Evolutionary conservation across 2,113 vertebrate species (phyloP).

Genomic region (Narcine bancroftii): DNA sequence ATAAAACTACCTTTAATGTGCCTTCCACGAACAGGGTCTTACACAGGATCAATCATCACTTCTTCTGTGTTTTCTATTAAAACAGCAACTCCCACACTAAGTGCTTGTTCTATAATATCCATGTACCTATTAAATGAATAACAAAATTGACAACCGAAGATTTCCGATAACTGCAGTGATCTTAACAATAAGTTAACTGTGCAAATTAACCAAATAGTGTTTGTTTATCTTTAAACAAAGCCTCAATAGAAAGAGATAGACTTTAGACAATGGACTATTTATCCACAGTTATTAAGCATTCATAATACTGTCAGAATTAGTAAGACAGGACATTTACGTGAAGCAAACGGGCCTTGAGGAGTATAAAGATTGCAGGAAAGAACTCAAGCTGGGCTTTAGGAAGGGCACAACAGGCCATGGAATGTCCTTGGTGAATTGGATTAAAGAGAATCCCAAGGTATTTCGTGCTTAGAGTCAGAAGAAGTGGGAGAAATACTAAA

Average conservation of each 20-base stretch:
- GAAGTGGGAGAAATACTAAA: too few species aligned
- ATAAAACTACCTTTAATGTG: slow-evolving; percentile 54
- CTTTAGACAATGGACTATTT: not conserved
- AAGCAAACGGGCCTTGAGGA: too few species aligned
- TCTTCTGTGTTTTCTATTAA: slow-evolving; percentile 66
- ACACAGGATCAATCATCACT: slow-evolving; percentile 57
- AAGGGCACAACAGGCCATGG: too few species aligned
- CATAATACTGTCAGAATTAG: not conserved
- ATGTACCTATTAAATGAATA: slow-evolving; percentile 48
- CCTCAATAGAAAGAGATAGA: not conserved
- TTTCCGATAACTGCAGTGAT: not conserved
- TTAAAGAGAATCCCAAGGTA: too few species aligned
- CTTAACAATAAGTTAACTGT: not conserved
- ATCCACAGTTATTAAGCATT: not conserved
- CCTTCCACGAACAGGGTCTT: slow-evolving; percentile 58
- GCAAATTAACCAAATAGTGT: not conserved
- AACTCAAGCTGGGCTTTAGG: too few species aligned
- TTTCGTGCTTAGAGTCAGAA: too few species aligned
- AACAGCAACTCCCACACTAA: slow-evolving; percentile 57
- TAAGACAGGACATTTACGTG: not conserved
- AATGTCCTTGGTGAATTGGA: too few species aligned
- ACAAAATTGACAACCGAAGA: not conserved
- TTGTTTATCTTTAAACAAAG: not conserved
- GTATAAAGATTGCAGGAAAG: too few species aligned
- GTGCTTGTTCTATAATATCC: slow-evolving; percentile 60